phyloP scores from a whole-genome alignment of 1,140 invertebrate species.

The Dreissena polymorpha region DNA sequence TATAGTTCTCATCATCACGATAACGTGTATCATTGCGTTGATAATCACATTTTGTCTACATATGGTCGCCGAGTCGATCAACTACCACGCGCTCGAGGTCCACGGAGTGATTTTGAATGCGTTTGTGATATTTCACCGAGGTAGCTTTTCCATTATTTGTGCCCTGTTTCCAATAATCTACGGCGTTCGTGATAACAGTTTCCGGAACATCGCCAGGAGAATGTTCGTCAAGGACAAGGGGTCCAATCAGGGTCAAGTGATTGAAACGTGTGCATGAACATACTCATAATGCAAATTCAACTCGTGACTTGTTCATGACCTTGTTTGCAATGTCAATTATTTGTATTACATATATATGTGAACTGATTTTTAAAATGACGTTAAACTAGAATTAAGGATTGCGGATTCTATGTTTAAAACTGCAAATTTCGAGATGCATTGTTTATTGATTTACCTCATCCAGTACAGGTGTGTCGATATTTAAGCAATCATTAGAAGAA shows the following conservation, averaged over 20 bases:
- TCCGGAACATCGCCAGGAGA: not conserved
- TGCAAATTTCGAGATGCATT: no score
- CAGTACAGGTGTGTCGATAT: no score
- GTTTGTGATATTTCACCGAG: constrained; percentile 51
- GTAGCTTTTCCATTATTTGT: constrained; percentile 52
- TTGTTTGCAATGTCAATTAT: not conserved
- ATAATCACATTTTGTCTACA: constrained; percentile 49
- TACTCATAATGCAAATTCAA: no score
- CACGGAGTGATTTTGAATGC: constrained; percentile 24
- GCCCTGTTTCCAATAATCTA: constrained; percentile 50
- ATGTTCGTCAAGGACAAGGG: not conserved
- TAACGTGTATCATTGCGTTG: constrained; percentile 44
- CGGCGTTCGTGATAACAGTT: constrained; percentile 41
- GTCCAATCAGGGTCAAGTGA: not conserved
- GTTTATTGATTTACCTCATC: no score
- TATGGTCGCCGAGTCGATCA: constrained; percentile 32
- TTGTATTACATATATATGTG: not conserved
- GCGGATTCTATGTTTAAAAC: no score
- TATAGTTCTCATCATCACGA: constrained; percentile 44
- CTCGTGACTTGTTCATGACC: not conserved
- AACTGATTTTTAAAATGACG: no score
- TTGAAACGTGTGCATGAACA: not conserved
- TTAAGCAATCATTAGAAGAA: no score
- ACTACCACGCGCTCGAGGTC: constrained; percentile 9
- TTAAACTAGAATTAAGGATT: no score